phyloP scores from a whole-genome alignment of 2,113 vertebrate genomes.

The Charina bottae region DNA sequence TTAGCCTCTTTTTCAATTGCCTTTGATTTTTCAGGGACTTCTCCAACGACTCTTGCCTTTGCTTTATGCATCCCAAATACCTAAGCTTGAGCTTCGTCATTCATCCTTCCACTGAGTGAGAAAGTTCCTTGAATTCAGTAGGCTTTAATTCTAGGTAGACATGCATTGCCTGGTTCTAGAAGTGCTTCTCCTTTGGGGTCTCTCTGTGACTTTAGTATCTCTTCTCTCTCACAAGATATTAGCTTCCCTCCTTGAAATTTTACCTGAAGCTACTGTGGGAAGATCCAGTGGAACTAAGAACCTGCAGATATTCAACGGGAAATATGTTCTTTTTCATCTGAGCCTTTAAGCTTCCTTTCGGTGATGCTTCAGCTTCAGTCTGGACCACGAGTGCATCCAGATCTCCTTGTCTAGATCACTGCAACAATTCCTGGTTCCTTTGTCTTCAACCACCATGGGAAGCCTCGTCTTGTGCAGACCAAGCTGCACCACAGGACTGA shows the following conservation, averaged over 20 bases:
- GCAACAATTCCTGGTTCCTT: too few relatives aligned
- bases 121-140: too few relatives aligned
- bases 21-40: too few relatives aligned
- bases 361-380: neutral
- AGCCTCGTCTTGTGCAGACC: too few relatives aligned
- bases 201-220: neutral
- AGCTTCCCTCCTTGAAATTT: neutral
- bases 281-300: neutral
- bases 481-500: too few relatives aligned
- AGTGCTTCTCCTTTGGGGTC: neutral
- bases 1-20: too few relatives aligned
- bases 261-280: neutral
- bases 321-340: neutral
- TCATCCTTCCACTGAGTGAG: too few relatives aligned
- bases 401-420: too few relatives aligned
- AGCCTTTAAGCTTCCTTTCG: neutral
- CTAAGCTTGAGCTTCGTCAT: too few relatives aligned
- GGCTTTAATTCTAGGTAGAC: neutral
- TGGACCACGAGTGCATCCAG: neutral
- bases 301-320: neutral
- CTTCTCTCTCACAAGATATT: neutral
- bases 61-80: too few relatives aligned
- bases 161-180: neutral
- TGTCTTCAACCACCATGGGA: too few relatives aligned
- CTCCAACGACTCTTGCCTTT: too few relatives aligned